phyloP scores from a whole-genome alignment of 2,888 invertebrate genomes.

The Flexamia atlantica region DNA sequence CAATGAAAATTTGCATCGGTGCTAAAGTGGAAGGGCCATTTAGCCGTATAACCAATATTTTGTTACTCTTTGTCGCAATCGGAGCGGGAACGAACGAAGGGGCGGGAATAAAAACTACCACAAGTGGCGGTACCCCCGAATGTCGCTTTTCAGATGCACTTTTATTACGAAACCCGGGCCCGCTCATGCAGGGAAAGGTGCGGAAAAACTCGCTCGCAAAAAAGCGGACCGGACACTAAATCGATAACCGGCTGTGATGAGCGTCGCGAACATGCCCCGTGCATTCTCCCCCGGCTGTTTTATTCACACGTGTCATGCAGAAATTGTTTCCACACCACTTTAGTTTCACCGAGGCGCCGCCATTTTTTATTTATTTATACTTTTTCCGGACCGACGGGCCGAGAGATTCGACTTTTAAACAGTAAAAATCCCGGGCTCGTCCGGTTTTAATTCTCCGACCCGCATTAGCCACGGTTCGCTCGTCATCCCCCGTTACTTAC shows the following conservation, averaged over 20 bases:
- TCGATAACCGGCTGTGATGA: slow-evolving; percentile 65
- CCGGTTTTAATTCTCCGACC: slow-evolving; percentile 15
- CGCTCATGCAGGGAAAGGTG: slow-evolving; percentile 37
- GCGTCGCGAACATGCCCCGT: slow-evolving; percentile 68
- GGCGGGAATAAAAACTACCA: slow-evolving; percentile 33
- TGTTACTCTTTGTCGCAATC: slow-evolving; percentile 34
- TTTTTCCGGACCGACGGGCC: slow-evolving; percentile 43
- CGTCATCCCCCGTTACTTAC: slow-evolving; percentile 28
- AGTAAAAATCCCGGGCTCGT: slow-evolving; percentile 57
- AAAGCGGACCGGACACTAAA: slow-evolving; percentile 37
- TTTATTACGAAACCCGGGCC: background rate
- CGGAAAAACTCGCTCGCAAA: background rate
- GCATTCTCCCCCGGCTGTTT: slow-evolving; percentile 66
- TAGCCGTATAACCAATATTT: slow-evolving; percentile 58
- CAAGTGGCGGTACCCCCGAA: slow-evolving; percentile 17
- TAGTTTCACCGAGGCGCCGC: slow-evolving; percentile 48
- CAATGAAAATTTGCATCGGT: slow-evolving; percentile 54
- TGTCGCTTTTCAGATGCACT: slow-evolving; percentile 9
- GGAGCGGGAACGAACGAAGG: background rate
- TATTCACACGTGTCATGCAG: slow-evolving; percentile 63
- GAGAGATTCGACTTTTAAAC: slow-evolving; percentile 65
- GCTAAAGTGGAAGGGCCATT: slow-evolving; percentile 25
- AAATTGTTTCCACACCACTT: slow-evolving; percentile 61
- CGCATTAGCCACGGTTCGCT: slow-evolving; percentile 22
- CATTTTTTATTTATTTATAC: slow-evolving; percentile 57